These are phyloP conservation scores for Darevskia mixta DNA, from an alignment of 2,797 vertebrate species.

Conservation along the genomic window DNA sequence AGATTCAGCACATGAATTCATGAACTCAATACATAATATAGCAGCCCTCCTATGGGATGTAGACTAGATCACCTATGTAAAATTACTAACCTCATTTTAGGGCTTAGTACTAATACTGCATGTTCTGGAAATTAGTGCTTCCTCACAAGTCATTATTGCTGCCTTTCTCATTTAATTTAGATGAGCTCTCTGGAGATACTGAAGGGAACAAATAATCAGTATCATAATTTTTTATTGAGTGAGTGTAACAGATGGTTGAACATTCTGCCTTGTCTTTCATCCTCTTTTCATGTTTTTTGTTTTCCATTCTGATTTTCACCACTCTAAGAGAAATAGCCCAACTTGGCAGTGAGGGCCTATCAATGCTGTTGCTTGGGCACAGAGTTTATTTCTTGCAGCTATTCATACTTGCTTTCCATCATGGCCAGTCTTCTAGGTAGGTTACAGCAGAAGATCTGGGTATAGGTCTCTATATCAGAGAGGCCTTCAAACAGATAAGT, in stretches of 20 bases:
- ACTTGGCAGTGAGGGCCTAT: not conserved
- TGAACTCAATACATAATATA: slow-evolving; percentile 67
- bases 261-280: slow-evolving; percentile 46
- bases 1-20: slow-evolving; percentile 68
- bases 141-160: slow-evolving; percentile 29
- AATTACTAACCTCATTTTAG: slow-evolving; percentile 64
- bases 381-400: not conserved
- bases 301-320: slow-evolving; percentile 43
- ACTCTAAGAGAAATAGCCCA: not conserved
- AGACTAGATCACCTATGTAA: slow-evolving; percentile 67
- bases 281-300: slow-evolving; percentile 28
- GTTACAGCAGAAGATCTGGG: not conserved
- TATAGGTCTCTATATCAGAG: not conserved
- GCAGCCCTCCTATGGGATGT: slow-evolving; percentile 61
- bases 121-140: slow-evolving; percentile 55
- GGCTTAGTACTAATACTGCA: slow-evolving; percentile 51
- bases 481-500: not conserved
- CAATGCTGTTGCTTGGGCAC: slow-evolving; percentile 2
- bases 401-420: not conserved
- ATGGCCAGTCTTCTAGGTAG: not conserved
- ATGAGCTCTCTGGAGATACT: slow-evolving; percentile 15
- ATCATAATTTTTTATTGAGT: slow-evolving; percentile 41
- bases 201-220: slow-evolving; percentile 10
- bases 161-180: slow-evolving; percentile 17
- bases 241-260: slow-evolving; percentile 50